Percentiles rank a stretch among this genome's conserved stretches.
Evolutionary conservation across 2,797 vertebrate species (phyloP).

Genomic region (Molossus molossus): DNA sequence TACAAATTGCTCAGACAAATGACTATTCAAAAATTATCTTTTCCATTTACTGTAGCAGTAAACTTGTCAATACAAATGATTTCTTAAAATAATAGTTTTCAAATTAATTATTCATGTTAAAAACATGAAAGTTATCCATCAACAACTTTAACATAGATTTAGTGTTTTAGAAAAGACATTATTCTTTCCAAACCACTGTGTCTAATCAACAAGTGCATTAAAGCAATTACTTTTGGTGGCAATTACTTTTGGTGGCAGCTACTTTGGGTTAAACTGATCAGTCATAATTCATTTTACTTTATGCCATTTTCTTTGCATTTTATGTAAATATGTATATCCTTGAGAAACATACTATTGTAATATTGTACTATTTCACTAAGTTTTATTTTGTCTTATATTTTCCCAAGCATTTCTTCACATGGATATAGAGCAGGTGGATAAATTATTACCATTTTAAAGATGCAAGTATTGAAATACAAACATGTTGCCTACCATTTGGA

Average conservation of each 20-base stretch:
- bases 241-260: not conserved
- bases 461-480: not conserved
- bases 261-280: not conserved
- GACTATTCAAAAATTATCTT: not conserved
- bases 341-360: not conserved
- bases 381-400: slow-evolving; percentile 22
- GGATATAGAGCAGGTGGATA: not conserved
- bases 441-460: not conserved
- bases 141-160: not conserved
- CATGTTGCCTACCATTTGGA: not conserved
- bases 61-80: not conserved
- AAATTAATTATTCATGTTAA: slow-evolving; percentile 2
- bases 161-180: not conserved
- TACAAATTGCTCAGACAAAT: not conserved
- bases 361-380: not conserved
- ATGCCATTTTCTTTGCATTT: not conserved
- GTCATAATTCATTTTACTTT: not conserved
- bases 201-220: not conserved
- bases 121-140: not conserved
- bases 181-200: not conserved
- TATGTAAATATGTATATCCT: not conserved
- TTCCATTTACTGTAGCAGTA: not conserved
- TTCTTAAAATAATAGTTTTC: slow-evolving; percentile 5
- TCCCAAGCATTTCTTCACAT: not conserved
- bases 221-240: not conserved